These are phyloP conservation scores for Pseudococcus longispinus DNA, from an alignment of 2,888 invertebrate species.

Conservation along the genomic window DNA sequence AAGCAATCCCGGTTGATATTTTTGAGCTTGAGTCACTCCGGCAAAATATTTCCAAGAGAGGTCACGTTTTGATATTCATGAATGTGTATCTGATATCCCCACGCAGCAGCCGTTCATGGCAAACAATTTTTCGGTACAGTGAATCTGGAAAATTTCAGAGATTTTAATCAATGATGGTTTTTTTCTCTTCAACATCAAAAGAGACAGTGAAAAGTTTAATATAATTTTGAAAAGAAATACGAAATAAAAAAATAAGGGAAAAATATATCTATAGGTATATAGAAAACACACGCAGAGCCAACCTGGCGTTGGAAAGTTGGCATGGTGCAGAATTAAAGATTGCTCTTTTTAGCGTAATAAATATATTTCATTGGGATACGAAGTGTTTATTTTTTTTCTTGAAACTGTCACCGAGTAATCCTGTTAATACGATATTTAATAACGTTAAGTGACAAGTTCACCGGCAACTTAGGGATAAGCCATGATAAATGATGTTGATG, in stretches of 20 bases:
- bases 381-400: slow-evolving; percentile 42
- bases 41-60: background rate
- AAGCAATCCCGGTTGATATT: background rate
- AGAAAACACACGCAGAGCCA: too few species aligned
- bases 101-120: background rate
- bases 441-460: slow-evolving; percentile 55
- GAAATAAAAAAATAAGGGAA: background rate
- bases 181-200: slow-evolving; percentile 8
- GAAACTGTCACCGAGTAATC: slow-evolving; percentile 47
- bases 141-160: slow-evolving; percentile 6
- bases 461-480: slow-evolving; percentile 45
- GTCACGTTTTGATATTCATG: slow-evolving; percentile 7
- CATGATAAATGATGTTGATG: slow-evolving; percentile 53
- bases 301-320: background rate
- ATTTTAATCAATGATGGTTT: slow-evolving; percentile 2
- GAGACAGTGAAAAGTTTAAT: background rate
- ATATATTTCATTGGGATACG: slow-evolving; percentile 22
- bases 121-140: slow-evolving; percentile 11
- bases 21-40: background rate
- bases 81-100: background rate
- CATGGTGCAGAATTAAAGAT: slow-evolving; percentile 9
- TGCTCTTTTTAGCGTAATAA: slow-evolving; percentile 7
- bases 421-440: slow-evolving; percentile 54
- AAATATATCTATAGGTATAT: background rate
- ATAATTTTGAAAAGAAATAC: background rate